Evolutionary conservation across 2,113 vertebrate genomes (phyloP), one percentile per base, ranked within the genome.

Genomic region (Sinocyclocheilus grahami): DNA sequence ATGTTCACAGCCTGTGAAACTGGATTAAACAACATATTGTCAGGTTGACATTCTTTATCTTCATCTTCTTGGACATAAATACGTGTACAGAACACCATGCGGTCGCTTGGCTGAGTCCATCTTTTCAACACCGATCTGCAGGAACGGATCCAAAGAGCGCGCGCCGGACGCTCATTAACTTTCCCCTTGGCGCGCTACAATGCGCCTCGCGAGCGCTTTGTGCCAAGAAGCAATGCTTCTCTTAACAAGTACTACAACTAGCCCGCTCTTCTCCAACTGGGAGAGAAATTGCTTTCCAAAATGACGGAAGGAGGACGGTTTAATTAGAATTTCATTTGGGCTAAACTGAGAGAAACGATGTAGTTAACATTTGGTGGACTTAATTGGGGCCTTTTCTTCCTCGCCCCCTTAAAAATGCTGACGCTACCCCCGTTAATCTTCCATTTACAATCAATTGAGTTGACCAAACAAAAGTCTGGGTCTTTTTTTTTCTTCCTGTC

Each of bases 381-480:
- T 99, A 99, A 99, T 99, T 99, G 98, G 97, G 96, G 96, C 96
- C 96, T 97, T 95, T 95, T 93, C 89, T 89, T 87, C 85, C 94
- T 96, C 94, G 95, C 93, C 92, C 90, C 96, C 96, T 96, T 95
- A 88, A 95, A 96, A 96, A 96, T 95, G 95, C 95, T 93, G 96
- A 96, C 95, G 96, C 96, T 96, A 96, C 96, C 97, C 92, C 95
- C 95, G 96, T 97, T 99, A 99, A 99, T 99, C 98, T 98, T 97
- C 96, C 97, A 97, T 99, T 99, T 98, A 97, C 96, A 97, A 97
- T 97, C 97, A 97, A 98, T 98, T 98, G 97, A 98, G 95, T 95
- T 95, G 94, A 95, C 95, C 96, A 96, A 97, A 99, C 97, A 99
- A 98, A 98, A 97, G 96, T 96, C 96, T 96, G 95, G 96, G 96